phyloP scores from a whole-genome alignment of 2,797 vertebrate species.

The Diplodus puntazzo region DNA sequence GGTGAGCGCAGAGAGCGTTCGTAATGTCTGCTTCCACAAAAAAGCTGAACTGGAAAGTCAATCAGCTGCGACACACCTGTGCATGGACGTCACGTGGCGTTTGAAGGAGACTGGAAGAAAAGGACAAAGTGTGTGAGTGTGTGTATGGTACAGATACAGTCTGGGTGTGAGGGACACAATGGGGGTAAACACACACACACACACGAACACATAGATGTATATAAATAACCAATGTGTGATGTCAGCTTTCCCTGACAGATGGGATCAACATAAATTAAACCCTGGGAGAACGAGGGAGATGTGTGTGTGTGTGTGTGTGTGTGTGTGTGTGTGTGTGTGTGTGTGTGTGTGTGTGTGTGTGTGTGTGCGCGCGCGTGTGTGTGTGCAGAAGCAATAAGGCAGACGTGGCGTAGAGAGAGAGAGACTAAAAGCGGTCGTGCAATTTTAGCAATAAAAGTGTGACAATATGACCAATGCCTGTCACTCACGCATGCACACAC shows the following conservation, averaged over 20 bases:
- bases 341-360: too few species aligned
- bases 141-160: conserved; percentile 36
- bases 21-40: too few species aligned
- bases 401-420: neutral
- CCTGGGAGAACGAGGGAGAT: neutral
- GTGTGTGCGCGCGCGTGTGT: neutral
- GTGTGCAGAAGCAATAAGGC: neutral
- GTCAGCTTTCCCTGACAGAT: conserved; percentile 76
- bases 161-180: conserved; percentile 44
- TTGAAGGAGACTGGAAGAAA: neutral
- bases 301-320: neutral
- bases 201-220: conserved; percentile 9
- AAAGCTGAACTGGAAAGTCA: conserved; percentile 16
- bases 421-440: neutral
- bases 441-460: conserved; percentile 18
- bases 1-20: neutral
- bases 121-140: conserved; percentile 15
- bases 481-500: neutral
- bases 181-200: conserved; percentile 39
- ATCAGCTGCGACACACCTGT: conserved; percentile 2
- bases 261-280: conserved; percentile 65
- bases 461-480: neutral
- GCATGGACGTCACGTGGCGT: conserved; percentile 5
- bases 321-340: neutral
- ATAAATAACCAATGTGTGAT: conserved; percentile 65